These are phyloP conservation scores for Propithecus coquereli DNA, from an alignment of 2,113 vertebrate species.

Conservation along the genomic window DNA sequence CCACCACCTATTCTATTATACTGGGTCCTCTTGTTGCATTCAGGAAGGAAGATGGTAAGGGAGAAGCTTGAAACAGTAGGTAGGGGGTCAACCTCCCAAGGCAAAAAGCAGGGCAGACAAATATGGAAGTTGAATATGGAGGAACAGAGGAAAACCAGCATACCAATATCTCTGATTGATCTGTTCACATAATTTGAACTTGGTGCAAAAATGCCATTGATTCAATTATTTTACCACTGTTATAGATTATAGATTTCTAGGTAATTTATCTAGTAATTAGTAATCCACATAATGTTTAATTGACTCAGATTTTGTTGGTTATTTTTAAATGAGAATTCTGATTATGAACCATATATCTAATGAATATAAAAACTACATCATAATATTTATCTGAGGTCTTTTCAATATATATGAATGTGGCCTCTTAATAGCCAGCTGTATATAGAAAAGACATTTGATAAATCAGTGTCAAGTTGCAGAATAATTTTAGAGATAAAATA, in stretches of 20 bases:
- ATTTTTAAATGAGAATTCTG: background rate
- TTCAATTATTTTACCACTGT: background rate
- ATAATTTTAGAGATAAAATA: constrained; percentile 4
- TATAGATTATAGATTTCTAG: background rate
- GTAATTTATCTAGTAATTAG: background rate
- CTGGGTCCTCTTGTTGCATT: background rate
- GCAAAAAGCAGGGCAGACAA: background rate
- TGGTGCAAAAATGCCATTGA: background rate
- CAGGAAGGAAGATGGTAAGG: background rate
- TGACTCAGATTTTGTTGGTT: background rate
- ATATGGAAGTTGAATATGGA: background rate
- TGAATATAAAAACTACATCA: background rate
- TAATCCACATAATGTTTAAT: background rate
- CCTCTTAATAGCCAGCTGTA: background rate
- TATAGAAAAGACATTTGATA: background rate
- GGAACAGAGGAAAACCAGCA: background rate
- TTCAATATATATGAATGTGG: background rate
- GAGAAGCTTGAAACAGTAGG: background rate
- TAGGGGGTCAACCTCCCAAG: background rate
- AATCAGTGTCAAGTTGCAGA: background rate
- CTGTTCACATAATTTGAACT: background rate
- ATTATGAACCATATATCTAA: constrained; percentile 6
- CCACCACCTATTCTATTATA: background rate
- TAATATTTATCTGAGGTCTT: background rate
- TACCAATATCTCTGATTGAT: background rate